Evolutionary conservation across 2,113 vertebrate species (phyloP).

Genomic region (Leuciscus idus): DNA sequence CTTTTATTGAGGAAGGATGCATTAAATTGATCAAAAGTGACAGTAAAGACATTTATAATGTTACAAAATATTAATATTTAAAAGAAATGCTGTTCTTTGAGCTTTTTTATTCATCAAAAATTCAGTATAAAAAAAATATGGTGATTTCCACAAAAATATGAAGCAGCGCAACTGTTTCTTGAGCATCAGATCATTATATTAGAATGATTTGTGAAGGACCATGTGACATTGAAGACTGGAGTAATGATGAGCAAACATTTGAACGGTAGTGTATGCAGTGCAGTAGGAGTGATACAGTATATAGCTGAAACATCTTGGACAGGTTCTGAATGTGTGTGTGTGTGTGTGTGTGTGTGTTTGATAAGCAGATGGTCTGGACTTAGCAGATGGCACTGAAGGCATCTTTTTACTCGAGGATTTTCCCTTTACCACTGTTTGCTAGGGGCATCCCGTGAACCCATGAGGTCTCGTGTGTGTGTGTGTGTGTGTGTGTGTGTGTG

Average conservation of each 20-base stretch:
- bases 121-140: not conserved
- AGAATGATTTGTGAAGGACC: not conserved
- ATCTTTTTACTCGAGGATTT: constrained; percentile 39
- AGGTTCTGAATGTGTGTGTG: constrained; percentile 9
- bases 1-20: not conserved
- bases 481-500: not conserved
- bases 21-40: not conserved
- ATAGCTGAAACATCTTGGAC: constrained; percentile 7
- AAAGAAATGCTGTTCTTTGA: no score
- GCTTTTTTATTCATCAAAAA: no score
- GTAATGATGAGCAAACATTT: not conserved
- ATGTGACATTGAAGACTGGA: not conserved
- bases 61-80: not conserved
- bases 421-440: constrained; percentile 23
- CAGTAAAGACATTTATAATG: not conserved
- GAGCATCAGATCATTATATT: not conserved
- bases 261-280: not conserved
- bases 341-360: constrained; percentile 24
- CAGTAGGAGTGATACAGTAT: not conserved
- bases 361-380: constrained; percentile 46
- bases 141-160: not conserved
- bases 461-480: not conserved
- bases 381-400: constrained; percentile 43
- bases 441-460: not conserved
- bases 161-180: not conserved